Conservation (phyloP, 2,888 invertebrate species). For the Rhamphomyia laevipes region DNA sequence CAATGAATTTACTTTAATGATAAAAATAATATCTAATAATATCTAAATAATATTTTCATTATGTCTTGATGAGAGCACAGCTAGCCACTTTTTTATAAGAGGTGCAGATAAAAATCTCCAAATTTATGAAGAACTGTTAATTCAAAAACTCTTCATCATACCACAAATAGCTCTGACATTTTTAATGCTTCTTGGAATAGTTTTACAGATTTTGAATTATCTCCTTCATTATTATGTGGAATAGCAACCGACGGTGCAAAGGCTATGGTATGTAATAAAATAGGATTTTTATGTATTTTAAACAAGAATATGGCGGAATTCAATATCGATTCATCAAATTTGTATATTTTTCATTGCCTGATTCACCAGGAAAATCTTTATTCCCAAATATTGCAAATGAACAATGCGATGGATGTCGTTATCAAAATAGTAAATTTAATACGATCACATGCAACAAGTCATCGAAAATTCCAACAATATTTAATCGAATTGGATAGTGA, state of each 20-base stretch:
- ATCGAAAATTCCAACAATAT: slow-evolving; percentile 3
- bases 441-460: background rate
- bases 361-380: slow-evolving; percentile 4
- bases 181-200: background rate
- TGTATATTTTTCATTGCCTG: slow-evolving; percentile 3
- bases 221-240: background rate
- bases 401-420: background rate
- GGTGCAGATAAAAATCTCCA: slow-evolving; percentile 1
- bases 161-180: background rate
- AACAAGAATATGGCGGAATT: background rate
- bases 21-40: too few species aligned
- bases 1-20: too few species aligned
- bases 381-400: slow-evolving; percentile 1
- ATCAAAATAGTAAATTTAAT: slow-evolving; percentile 1
- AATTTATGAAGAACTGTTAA: background rate
- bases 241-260: background rate
- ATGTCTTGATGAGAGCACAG: background rate
- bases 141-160: background rate
- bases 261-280: background rate
- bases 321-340: background rate
- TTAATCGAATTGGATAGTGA: slow-evolving; percentile 3
- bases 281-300: background rate
- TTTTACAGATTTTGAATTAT: background rate
- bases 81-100: background rate
- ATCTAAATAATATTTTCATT: too few species aligned